phyloP scores from a whole-genome alignment of 2,113 vertebrate species.

The Sinocyclocheilus anophthalmus region DNA sequence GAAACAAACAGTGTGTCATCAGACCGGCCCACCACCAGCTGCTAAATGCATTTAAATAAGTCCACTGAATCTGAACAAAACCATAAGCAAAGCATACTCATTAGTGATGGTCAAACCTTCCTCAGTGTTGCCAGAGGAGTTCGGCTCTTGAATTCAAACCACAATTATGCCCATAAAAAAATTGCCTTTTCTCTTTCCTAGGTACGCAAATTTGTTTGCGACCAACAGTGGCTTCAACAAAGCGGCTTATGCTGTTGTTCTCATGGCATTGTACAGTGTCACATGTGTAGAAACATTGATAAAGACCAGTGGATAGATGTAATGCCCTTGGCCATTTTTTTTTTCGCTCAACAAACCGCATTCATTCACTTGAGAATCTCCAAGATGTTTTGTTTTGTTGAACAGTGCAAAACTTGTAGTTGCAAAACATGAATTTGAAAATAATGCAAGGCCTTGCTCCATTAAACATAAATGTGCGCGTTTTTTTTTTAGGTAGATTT shows the following conservation, averaged over 20 bases:
- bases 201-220: slow-evolving; percentile 46
- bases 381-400: slow-evolving; percentile 51
- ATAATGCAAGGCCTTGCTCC: slow-evolving; percentile 56
- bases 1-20: slow-evolving; percentile 28
- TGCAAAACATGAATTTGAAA: slow-evolving; percentile 58
- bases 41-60: slow-evolving; percentile 61
- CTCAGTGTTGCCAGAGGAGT: slow-evolving; percentile 57
- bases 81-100: slow-evolving; percentile 57
- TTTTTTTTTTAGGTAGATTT: slow-evolving; percentile 51
- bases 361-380: slow-evolving; percentile 61
- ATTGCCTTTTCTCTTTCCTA: slow-evolving; percentile 38
- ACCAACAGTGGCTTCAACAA: slow-evolving; percentile 58
- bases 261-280: slow-evolving; percentile 54
- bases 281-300: slow-evolving; percentile 63
- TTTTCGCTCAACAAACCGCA: slow-evolving; percentile 7
- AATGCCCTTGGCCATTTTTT: slow-evolving; percentile 51
- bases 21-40: slow-evolving; percentile 57
- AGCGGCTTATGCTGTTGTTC: slow-evolving; percentile 53
- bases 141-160: slow-evolving; percentile 64
- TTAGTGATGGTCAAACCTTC: slow-evolving; percentile 52
- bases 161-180: slow-evolving; percentile 59
- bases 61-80: slow-evolving; percentile 70
- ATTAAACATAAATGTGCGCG: slow-evolving; percentile 61
- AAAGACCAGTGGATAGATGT: slow-evolving; percentile 51
- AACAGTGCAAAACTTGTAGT: slow-evolving; percentile 43